Evolutionary conservation across 2,888 invertebrate genomes (phyloP).

Genomic region (Eucriotettix oculatus): DNA sequence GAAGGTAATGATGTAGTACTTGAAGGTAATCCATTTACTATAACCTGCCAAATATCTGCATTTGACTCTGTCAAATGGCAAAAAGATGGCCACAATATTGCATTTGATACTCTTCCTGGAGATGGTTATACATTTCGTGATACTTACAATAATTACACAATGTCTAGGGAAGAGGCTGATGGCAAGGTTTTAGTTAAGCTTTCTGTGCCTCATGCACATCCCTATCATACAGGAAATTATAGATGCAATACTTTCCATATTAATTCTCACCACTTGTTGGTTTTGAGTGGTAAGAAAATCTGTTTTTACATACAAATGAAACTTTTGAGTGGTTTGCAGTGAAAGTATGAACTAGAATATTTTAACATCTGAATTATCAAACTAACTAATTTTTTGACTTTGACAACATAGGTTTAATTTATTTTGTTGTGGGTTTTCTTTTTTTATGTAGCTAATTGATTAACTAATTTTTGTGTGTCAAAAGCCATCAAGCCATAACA

Average conservation of each 20-base stretch:
- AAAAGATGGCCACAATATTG: neutral
- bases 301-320: neutral
- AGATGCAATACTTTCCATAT: neutral
- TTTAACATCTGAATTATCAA: no score
- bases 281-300: neutral
- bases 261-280: neutral
- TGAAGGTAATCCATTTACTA: neutral
- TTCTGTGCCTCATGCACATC: neutral
- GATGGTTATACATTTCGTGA: neutral
- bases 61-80: neutral
- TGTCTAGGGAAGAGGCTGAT: neutral
- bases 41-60: neutral
- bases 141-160: neutral
- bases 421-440: no score
- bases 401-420: no score
- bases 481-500: no score
- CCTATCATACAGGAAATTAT: neutral
- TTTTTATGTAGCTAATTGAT: no score
- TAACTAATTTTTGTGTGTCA: no score
- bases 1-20: neutral
- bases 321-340: no score
- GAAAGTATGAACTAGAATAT: no score
- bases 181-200: neutral
- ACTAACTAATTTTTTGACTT: no score
- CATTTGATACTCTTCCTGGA: neutral